A percentile compares a stretch with the other conserved stretches of the same genome.
Conservation (phyloP, 2,888 invertebrate species). For the Luffia ferchaultella region DNA sequence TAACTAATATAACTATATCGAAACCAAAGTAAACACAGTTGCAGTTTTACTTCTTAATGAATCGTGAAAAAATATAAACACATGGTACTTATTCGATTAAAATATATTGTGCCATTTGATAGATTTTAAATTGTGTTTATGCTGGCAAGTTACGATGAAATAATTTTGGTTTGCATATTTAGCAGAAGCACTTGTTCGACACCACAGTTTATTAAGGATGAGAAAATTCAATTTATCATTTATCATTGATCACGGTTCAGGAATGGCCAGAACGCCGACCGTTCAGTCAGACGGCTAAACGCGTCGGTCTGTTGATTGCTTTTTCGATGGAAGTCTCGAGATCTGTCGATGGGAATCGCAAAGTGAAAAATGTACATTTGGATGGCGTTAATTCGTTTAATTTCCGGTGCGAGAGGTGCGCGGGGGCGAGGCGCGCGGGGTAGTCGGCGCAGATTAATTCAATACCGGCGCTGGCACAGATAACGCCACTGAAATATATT, state of each 20-base stretch:
- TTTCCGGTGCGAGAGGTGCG: constrained; percentile 56
- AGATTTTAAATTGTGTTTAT: too few relatives aligned
- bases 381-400: constrained; percentile 69
- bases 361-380: constrained; percentile 67
- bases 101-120: too few relatives aligned
- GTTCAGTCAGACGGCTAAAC: constrained; percentile 63
- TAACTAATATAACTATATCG: too few relatives aligned
- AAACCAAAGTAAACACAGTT: too few relatives aligned
- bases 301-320: constrained; percentile 51
- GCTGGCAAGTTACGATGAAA: too few relatives aligned
- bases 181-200: too few relatives aligned
- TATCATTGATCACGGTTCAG: constrained; percentile 55
- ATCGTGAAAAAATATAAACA: too few relatives aligned
- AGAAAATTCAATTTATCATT: too few relatives aligned
- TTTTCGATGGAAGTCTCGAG: constrained; percentile 55
- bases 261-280: constrained; percentile 62
- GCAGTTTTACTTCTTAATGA: too few relatives aligned
- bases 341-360: constrained; percentile 60
- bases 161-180: too few relatives aligned
- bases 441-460: constrained; percentile 61
- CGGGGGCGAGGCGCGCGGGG: constrained; percentile 20
- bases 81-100: too few relatives aligned
- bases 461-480: constrained; percentile 59
- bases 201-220: too few relatives aligned
- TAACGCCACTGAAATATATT: constrained; percentile 67